Base-by-base conservation (phyloP, 2,888 invertebrate genomes). In the Crossocerus cetratus region DNA sequence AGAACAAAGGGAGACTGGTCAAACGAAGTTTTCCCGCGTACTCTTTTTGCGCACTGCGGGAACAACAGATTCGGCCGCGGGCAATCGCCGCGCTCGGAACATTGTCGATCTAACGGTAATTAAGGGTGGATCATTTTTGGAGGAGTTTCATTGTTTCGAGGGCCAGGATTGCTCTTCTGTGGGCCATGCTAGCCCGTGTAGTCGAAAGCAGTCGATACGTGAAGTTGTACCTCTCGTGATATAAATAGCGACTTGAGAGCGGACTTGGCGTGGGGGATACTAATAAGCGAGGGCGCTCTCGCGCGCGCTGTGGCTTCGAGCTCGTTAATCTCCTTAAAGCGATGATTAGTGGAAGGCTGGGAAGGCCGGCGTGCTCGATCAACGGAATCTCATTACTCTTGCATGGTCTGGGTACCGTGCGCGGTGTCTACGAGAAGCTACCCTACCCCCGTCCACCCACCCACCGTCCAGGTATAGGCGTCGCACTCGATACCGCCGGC, bases 311-410 rank as follows among this genome's bases (percentile, higher is more conserved):
- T 16, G 49, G 49, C 49, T 49, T 49, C 49, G 49, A 16, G 49
- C 49, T 49, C 49, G 49, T 49, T 49, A 49, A 49, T 49, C 49
- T 49, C 49, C 49, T 49, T 49, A 49, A 49, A 49, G 49, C 49
- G 49, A 49, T 49, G 49, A 49, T 49, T 49, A 49, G 49, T 49
- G 49, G 49, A 49, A 49, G 49, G 49, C 4, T 16, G 49, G 49
- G 49, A 16, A 49, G 49, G 49, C 49, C 49, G 49, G 49, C 16
- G 49, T 16, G 49, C 49, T 49, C 49, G 49, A 49, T 49, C 49
- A 16, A 14, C 49, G 49, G 49, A 49, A 49, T 49, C 49, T 49
- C 49, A 49, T 49, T 49, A 49, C 49, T 49, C 49, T 49, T 49
- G 49, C 49, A 49, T 49, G 16, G 49, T 4, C 16, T 49, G 14